Percentiles rank a stretch among this genome's conserved stretches.
Conservation (phyloP, 2,797 vertebrate species). For the Peromyscus aztecus region DNA sequence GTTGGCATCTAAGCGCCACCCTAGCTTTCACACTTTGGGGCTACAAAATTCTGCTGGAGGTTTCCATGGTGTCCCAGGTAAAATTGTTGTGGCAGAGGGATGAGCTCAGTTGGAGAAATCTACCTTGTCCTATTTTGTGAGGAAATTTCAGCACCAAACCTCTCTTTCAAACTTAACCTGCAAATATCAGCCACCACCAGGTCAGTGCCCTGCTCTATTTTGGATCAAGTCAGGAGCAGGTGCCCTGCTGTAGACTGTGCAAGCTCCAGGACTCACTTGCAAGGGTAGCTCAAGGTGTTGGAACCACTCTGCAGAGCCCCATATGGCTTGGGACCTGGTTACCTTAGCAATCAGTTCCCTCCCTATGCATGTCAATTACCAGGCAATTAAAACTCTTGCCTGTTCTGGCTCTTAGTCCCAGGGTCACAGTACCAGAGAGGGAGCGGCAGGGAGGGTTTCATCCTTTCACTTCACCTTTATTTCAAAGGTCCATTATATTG, state of each 20-base stretch:
- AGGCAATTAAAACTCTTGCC: conserved; percentile 76
- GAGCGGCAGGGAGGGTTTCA: conserved; percentile 19
- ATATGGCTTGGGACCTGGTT: conserved; percentile 71
- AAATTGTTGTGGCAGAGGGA: conserved; percentile 30
- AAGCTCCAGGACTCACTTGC: background rate
- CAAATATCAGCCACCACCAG: background rate
- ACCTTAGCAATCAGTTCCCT: conserved; percentile 62
- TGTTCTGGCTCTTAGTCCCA: conserved; percentile 51
- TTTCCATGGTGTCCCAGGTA: background rate
- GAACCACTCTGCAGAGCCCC: conserved; percentile 50
- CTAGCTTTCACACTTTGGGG: background rate
- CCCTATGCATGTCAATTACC: conserved; percentile 64
- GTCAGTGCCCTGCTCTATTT: background rate
- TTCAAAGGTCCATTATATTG: background rate
- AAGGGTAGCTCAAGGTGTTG: conserved; percentile 76
- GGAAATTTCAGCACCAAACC: conserved; percentile 47
- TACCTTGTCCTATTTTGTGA: conserved; percentile 28
- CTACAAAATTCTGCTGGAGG: conserved; percentile 9
- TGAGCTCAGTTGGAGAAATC: background rate
- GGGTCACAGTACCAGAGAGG: conserved; percentile 6
- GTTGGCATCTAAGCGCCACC: conserved; percentile 1
- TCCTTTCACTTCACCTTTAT: background rate
- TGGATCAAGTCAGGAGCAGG: background rate
- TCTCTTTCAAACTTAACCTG: conserved; percentile 38
- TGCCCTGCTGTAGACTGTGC: background rate